A percentile compares a stretch with the other conserved stretches of the same genome.
phyloP scores from a whole-genome alignment of 2,797 vertebrate species.

The Sternarchorhynchus goeldii region DNA sequence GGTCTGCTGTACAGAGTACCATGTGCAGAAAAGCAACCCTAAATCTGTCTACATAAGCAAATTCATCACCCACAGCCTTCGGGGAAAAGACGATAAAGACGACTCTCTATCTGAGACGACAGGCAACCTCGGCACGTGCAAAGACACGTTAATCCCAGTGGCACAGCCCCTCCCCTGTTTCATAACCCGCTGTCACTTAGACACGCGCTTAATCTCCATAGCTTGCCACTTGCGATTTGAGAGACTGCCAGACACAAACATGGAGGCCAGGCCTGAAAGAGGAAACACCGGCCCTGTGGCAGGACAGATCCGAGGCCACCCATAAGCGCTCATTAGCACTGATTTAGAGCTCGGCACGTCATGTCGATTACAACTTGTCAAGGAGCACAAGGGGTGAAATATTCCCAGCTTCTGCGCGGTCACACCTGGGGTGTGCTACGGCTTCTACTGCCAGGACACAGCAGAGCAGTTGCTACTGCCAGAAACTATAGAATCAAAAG shows the following conservation, averaged over 20 bases:
- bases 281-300: slow-evolving; percentile 12
- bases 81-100: slow-evolving; percentile 1
- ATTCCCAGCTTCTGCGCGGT: slow-evolving; percentile 11
- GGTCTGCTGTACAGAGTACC: not conserved
- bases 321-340: slow-evolving; percentile 29
- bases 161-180: slow-evolving; percentile 30
- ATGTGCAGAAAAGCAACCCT: slow-evolving; percentile 11
- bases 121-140: slow-evolving; percentile 22
- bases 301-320: not conserved
- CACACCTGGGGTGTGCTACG: not conserved
- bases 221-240: slow-evolving; percentile 52
- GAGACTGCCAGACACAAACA: slow-evolving; percentile 31
- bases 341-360: slow-evolving; percentile 34
- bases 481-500: not conserved
- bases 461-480: not conserved
- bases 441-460: not conserved
- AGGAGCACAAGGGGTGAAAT: not conserved
- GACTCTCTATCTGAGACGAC: slow-evolving; percentile 37
- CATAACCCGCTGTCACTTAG: slow-evolving; percentile 29
- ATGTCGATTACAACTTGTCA: slow-evolving; percentile 9
- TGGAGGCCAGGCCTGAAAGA: slow-evolving; percentile 29
- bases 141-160: slow-evolving; percentile 48
- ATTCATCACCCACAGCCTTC: not conserved
- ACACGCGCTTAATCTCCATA: slow-evolving; percentile 51
- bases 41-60: not conserved